A percentile compares a stretch with the other conserved stretches of the same genome.
These are phyloP conservation scores for Setophaga coronata DNA, from an alignment of 2,113 vertebrate genomes.

Conservation along the genomic window DNA sequence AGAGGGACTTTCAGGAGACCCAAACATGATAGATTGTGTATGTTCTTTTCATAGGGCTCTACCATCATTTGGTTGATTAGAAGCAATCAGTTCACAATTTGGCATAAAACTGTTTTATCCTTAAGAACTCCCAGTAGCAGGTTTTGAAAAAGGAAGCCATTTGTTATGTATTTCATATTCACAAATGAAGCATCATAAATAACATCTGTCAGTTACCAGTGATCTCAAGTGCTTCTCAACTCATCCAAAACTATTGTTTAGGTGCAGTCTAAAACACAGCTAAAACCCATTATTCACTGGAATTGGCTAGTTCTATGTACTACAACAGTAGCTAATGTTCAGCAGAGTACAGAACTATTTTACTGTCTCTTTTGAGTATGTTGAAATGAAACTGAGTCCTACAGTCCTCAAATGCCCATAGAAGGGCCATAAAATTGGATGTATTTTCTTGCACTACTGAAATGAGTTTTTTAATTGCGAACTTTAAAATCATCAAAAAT, in stretches of 20 bases:
- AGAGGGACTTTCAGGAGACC: neutral
- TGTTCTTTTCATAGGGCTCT: neutral
- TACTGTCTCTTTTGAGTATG: neutral
- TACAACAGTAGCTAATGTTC: neutral
- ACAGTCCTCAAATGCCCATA: neutral
- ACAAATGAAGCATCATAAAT: conserved; percentile 46
- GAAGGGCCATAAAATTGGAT: neutral
- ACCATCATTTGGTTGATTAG: conserved; percentile 54
- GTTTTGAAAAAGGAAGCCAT: conserved; percentile 39
- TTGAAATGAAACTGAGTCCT: neutral
- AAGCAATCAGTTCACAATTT: conserved; percentile 56
- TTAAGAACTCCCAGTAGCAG: neutral
- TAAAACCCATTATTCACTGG: neutral
- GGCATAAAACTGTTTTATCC: neutral
- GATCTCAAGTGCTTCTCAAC: neutral
- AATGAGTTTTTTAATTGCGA: neutral
- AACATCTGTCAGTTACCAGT: conserved; percentile 29
- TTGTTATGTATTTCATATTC: conserved; percentile 1
- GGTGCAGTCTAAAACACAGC: neutral
- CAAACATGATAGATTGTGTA: conserved; percentile 3
- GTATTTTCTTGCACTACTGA: neutral
- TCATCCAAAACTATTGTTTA: conserved; percentile 1
- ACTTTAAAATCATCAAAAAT: neutral
- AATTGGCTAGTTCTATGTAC: neutral
- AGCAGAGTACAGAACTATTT: neutral